Evolutionary conservation across 2,113 vertebrate genomes (phyloP), one percentile per base, ranked within the genome.

Genomic region (Zingel zingel): DNA sequence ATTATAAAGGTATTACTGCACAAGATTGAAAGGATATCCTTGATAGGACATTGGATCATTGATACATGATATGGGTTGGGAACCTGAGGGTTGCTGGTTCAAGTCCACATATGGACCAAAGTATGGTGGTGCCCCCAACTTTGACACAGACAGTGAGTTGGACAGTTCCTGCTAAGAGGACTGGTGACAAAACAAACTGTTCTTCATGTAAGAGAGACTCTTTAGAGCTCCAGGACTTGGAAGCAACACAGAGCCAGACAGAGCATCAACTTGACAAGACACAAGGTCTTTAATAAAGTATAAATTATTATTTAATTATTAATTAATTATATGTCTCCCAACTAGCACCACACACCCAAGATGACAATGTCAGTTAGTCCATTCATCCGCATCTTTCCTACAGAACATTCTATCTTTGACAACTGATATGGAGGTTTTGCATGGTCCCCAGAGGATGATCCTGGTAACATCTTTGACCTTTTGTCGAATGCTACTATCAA

Each of bases 171-270:
- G 84, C 92, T 67, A 83, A 92, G 19, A 81, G 94, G 92, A 95
- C 94, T 88, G 76, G 90, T 79, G 13, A 92, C 82, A 95, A 90
- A 93, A 91, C 86, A 51, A 91, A 93, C 79, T 88, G 91, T 82
- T 91, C 91, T 82, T 93, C 93, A 79, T 90, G 76, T 85, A 93
- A 94, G 78, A 93, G 81, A 83, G 94, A 95, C 90, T 94, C 94
- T 86, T 36, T 96, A 18, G 96, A 97, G 95, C 95, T 97, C 86
- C 95, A 96, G 86, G 97, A 95, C 94, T 73, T 97, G 93, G 96
- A 96, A 80, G 91, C 84, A 59, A 86, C 89, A 50, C 93, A 92
- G 74, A 91, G 74, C 69, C 83, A 88, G 73, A 80, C 81, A 59
- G 91, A 92, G 70, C 85, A 87, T 81, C 86, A 92, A 81, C 83